Evolutionary conservation across 1,140 invertebrate species (phyloP).

Genomic region (Aphis craccivora): DNA sequence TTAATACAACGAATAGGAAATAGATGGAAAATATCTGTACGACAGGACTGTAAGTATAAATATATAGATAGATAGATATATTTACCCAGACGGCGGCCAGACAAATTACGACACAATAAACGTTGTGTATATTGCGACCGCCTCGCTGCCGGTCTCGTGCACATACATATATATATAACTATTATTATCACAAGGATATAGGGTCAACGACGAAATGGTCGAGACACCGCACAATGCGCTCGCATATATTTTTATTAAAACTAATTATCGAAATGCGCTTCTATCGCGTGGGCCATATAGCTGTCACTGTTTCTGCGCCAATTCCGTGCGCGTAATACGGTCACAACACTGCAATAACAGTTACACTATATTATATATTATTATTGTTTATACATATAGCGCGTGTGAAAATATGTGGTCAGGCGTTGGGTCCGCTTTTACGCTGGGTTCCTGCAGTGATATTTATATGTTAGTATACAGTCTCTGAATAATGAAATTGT

Average conservation of each 20-base stretch:
- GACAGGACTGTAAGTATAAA: neutral
- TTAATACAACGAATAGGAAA: neutral
- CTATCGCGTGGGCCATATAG: neutral
- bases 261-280: conserved; percentile 37
- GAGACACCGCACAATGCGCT: neutral
- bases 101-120: conserved; percentile 43
- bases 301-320: neutral
- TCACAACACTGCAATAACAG: neutral
- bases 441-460: neutral
- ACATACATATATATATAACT: neutral
- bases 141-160: neutral
- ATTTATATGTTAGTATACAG: neutral
- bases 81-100: neutral
- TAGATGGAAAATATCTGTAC: neutral
- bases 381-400: neutral
- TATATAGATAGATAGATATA: neutral
- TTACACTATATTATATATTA: neutral
- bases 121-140: neutral
- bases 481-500: neutral
- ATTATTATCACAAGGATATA: neutral
- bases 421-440: neutral
- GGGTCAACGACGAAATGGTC: neutral
- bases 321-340: neutral
- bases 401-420: neutral
- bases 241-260: conserved; percentile 5